Conservation (phyloP, 2,113 vertebrate species). For the Chiloscyllium plagiosum region DNA sequence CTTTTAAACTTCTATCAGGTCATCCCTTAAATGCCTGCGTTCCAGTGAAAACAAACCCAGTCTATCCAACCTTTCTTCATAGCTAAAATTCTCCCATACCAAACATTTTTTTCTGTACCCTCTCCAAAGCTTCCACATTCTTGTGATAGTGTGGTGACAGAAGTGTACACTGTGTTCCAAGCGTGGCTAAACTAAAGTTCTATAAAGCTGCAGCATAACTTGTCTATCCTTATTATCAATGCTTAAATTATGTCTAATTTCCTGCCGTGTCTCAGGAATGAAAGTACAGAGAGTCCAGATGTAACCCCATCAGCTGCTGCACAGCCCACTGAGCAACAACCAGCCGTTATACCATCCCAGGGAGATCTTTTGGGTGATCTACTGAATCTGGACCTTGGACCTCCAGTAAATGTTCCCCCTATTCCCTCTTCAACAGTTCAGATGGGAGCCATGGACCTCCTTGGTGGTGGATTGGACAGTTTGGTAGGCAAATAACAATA, state of each 20-base stretch:
- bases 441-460: conserved; percentile 86
- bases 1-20: too few species aligned
- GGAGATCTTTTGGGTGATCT: conserved; percentile 89
- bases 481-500: conserved; percentile 60
- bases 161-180: too few species aligned
- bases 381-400: conserved; percentile 86
- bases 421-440: conserved; percentile 66
- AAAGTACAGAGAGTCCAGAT: conserved; percentile 81
- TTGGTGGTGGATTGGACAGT: conserved; percentile 84
- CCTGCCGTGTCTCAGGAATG: conserved; percentile 52
- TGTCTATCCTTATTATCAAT: too few species aligned
- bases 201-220: too few species aligned
- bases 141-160: too few species aligned
- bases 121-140: too few species aligned
- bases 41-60: too few species aligned
- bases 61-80: too few species aligned
- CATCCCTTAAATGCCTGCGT: too few species aligned
- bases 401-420: conserved; percentile 68
- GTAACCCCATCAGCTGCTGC: conserved; percentile 53
- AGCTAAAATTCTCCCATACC: too few species aligned
- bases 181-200: too few species aligned
- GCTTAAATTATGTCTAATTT: not conserved
- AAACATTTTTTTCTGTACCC: too few species aligned
- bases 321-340: conserved; percentile 58
- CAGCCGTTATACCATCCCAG: conserved; percentile 82